Evolutionary conservation across 1,140 invertebrate species (phyloP).

Genomic region (Drosophila varians): DNA sequence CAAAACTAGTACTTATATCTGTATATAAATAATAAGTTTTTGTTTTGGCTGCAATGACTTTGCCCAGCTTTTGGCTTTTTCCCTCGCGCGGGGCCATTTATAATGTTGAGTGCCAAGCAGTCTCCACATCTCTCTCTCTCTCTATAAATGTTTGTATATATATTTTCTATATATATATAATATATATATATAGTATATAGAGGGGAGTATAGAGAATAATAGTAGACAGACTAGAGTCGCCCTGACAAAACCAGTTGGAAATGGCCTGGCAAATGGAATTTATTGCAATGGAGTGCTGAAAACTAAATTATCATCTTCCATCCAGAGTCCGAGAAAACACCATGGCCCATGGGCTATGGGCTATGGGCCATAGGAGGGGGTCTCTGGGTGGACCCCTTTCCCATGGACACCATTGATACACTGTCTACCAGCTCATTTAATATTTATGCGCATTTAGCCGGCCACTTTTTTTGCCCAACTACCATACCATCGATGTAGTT

Average conservation of each 20-base stretch:
- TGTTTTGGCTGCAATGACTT: slow-evolving; percentile 58
- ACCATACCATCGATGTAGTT: slow-evolving; percentile 29
- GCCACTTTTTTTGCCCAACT: slow-evolving; percentile 40
- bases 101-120: slow-evolving; percentile 64
- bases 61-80: slow-evolving; percentile 14
- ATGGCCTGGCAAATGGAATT: slow-evolving; percentile 63
- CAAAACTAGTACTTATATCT: slow-evolving; percentile 27
- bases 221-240: slow-evolving; percentile 50
- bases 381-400: neutral
- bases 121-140: slow-evolving; percentile 12
- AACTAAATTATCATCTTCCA: slow-evolving; percentile 64
- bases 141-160: slow-evolving; percentile 4
- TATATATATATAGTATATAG: neutral
- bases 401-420: slow-evolving; percentile 67
- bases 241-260: slow-evolving; percentile 60
- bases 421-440: slow-evolving; percentile 60
- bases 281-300: slow-evolving; percentile 68
- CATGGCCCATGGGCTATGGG: neutral
- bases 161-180: slow-evolving; percentile 1
- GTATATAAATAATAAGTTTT: slow-evolving; percentile 60
- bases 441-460: slow-evolving; percentile 65
- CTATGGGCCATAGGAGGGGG: neutral
- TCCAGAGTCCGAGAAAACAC: slow-evolving; percentile 29
- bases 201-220: neutral
- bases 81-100: slow-evolving; percentile 46